Evolutionary conservation across 2,888 invertebrate species (phyloP).

Genomic region (Tuberolachnus salignus): DNA sequence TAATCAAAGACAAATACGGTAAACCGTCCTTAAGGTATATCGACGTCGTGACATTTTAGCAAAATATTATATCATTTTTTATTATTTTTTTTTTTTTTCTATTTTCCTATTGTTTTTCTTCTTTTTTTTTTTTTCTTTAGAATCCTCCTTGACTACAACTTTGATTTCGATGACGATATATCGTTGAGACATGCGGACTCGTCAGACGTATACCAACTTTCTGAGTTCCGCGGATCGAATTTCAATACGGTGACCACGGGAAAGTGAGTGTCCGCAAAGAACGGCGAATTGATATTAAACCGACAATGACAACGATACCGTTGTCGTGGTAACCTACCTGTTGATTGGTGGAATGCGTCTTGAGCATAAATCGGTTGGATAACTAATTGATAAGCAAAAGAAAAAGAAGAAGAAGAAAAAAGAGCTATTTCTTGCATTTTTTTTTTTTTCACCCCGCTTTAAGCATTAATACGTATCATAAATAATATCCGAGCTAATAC

Average conservation of each 20-base stretch:
- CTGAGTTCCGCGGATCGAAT: not conserved
- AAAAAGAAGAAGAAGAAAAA: too few relatives aligned
- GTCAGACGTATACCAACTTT: not conserved
- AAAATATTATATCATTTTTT: not conserved
- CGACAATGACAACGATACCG: too few relatives aligned
- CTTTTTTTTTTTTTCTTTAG: not conserved
- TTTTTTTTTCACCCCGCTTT: too few relatives aligned
- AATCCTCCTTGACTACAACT: slow-evolving; percentile 9
- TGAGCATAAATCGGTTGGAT: too few relatives aligned
- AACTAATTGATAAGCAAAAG: too few relatives aligned
- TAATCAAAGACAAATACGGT: slow-evolving; percentile 36
- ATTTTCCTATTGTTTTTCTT: not conserved
- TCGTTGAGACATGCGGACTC: not conserved
- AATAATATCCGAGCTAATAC: too few relatives aligned
- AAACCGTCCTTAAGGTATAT: slow-evolving; percentile 31
- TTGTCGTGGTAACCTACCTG: too few relatives aligned
- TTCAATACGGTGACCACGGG: not conserved
- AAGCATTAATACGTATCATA: too few relatives aligned
- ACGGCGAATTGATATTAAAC: not conserved
- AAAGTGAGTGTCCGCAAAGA: slow-evolving; percentile 29
- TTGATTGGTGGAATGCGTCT: too few relatives aligned
- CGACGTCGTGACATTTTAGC: not conserved
- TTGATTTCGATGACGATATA: slow-evolving; percentile 9
- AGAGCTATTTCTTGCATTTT: too few relatives aligned
- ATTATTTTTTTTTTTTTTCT: not conserved